These are phyloP conservation scores for Syngnathus rostellatus DNA, from an alignment of 2,797 vertebrate species.

Conservation along the genomic window DNA sequence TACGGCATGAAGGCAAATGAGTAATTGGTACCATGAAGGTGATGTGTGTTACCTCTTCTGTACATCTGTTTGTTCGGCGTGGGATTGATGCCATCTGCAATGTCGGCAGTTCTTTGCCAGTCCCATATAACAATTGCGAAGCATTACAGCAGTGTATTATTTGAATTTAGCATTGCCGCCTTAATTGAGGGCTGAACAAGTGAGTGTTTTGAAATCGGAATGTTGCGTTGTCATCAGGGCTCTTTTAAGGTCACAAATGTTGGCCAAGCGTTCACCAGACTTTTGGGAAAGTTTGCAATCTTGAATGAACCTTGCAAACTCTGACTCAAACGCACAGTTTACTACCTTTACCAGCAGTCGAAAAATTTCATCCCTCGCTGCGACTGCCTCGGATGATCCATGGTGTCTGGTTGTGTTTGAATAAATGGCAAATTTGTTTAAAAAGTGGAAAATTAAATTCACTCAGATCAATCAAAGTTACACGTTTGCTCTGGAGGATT, in stretches of 20 bases:
- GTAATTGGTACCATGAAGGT: constrained; percentile 8
- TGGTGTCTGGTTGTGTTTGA: background rate
- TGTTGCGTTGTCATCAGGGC: too few relatives aligned
- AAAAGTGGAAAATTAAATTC: background rate
- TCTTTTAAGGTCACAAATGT: too few relatives aligned
- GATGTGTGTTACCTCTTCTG: constrained; percentile 51
- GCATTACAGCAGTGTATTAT: background rate
- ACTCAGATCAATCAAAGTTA: background rate
- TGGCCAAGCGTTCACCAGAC: too few relatives aligned
- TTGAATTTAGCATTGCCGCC: too few relatives aligned
- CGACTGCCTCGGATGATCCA: background rate
- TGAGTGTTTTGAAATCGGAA: too few relatives aligned
- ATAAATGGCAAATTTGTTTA: background rate
- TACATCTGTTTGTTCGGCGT: constrained; percentile 21
- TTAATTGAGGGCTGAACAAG: too few relatives aligned
- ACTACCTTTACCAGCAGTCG: too few relatives aligned
- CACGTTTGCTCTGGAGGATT: background rate
- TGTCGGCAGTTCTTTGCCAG: background rate
- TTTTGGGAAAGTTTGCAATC: too few relatives aligned
- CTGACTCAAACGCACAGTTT: too few relatives aligned
- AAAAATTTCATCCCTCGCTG: too few relatives aligned
- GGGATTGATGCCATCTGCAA: background rate
- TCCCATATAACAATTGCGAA: constrained; percentile 6
- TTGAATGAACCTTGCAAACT: too few relatives aligned
- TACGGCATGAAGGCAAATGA: background rate